Conservation (phyloP, 2,113 vertebrate species). For the Struthidea cinerea region DNA sequence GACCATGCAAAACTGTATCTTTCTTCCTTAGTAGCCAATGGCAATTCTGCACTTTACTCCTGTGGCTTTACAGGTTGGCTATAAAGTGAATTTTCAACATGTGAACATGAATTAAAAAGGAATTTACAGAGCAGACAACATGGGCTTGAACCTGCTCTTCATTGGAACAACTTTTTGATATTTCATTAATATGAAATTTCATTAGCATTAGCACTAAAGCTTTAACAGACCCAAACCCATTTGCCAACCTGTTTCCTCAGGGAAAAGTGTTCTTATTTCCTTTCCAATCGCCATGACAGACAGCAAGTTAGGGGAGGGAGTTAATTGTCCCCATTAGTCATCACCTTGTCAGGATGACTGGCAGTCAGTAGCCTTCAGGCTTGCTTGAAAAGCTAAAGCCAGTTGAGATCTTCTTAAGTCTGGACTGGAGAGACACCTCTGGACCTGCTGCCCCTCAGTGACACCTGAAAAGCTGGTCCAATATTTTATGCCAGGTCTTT, state of each 20-base stretch:
- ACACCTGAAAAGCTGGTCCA: conserved; percentile 41
- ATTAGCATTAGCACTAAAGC: background rate
- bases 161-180: background rate
- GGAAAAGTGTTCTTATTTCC: conserved; percentile 19
- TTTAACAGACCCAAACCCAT: conserved; percentile 3
- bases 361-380: conserved; percentile 31
- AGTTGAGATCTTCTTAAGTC: background rate
- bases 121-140: background rate
- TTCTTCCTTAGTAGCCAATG: background rate
- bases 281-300: conserved; percentile 38
- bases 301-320: conserved; percentile 22
- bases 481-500: conserved; percentile 43
- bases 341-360: conserved; percentile 61
- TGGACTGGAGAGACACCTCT: conserved; percentile 19
- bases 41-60: background rate
- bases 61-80: background rate
- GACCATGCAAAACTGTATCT: background rate
- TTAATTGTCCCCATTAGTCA: conserved; percentile 47
- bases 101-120: background rate
- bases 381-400: background rate
- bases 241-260: conserved; percentile 50
- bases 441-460: background rate
- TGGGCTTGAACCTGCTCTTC: background rate
- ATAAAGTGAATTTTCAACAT: background rate
- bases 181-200: conserved; percentile 3